A percentile compares a stretch with the other conserved stretches of the same genome.
Conservation (phyloP, 2,113 vertebrate genomes). For the Calidris pugnax region DNA sequence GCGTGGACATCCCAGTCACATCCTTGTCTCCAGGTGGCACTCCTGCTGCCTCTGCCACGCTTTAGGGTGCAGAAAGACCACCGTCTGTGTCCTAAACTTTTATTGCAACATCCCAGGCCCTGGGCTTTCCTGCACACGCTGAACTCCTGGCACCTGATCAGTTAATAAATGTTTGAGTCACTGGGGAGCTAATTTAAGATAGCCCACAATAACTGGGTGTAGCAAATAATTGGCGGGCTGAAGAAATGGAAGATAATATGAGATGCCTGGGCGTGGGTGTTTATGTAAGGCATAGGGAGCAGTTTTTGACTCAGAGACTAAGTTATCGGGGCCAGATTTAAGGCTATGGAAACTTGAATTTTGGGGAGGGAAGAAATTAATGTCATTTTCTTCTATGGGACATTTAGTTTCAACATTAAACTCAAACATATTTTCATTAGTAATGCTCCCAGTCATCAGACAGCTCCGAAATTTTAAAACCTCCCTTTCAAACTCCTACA, state of each 20-base stretch:
- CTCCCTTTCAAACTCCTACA: slow-evolving; percentile 10
- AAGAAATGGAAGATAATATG: slow-evolving; percentile 11
- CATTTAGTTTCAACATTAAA: not conserved
- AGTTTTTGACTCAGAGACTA: not conserved
- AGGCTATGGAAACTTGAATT: not conserved
- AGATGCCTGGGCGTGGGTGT: not conserved
- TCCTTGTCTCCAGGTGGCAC: fast-evolving
- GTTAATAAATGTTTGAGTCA: slow-evolving; percentile 10
- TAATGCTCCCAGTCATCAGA: not conserved
- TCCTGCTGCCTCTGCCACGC: not conserved
- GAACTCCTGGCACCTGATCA: not conserved
- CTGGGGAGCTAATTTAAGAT: not conserved
- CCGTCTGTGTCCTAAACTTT: not conserved
- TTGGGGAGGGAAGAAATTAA: not conserved
- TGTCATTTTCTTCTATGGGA: not conserved
- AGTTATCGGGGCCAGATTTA: not conserved
- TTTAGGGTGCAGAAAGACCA: not conserved
- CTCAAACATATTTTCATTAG: slow-evolving; percentile 6
- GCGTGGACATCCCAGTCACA: not conserved
- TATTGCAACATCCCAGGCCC: not conserved
- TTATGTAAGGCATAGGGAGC: not conserved
- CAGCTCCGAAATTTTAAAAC: slow-evolving; percentile 31
- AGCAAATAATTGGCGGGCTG: not conserved
- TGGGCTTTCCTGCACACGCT: not conserved
- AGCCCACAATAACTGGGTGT: not conserved